Conservation (phyloP, 1,140 invertebrate species). For the Diuraphis noxia region DNA sequence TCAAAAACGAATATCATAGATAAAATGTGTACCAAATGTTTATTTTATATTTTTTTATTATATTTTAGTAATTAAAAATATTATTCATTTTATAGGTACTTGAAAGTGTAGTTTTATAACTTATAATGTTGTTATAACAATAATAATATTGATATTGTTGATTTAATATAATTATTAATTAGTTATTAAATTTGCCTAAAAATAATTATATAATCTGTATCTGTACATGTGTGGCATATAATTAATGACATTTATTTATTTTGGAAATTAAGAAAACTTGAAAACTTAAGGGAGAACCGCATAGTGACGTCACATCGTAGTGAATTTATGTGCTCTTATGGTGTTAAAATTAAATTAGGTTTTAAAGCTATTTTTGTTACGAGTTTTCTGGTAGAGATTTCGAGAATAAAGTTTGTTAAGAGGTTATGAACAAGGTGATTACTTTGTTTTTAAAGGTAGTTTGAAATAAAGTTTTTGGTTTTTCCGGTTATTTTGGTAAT, state of each 20-base stretch:
- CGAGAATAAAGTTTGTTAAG: background rate
- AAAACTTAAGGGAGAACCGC: background rate
- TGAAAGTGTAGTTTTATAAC: too few relatives aligned
- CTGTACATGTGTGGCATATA: too few relatives aligned
- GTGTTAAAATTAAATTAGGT: background rate
- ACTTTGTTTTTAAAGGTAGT: background rate
- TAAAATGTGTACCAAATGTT: too few relatives aligned
- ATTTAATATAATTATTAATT: too few relatives aligned
- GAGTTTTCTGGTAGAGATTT: background rate
- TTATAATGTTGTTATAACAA: too few relatives aligned
- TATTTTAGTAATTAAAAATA: too few relatives aligned
- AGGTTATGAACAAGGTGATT: background rate
- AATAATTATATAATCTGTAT: too few relatives aligned
- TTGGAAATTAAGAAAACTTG: background rate
- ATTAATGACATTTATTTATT: background rate
- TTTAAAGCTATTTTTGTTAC: background rate
- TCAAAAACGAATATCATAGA: too few relatives aligned
- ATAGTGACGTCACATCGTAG: background rate
- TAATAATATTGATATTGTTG: too few relatives aligned
- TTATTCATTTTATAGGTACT: too few relatives aligned
- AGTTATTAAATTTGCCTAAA: too few relatives aligned
- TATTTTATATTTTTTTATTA: too few relatives aligned
- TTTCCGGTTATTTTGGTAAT: background rate
- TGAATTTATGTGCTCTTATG: background rate
- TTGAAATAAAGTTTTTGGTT: background rate